Base-by-base conservation (phyloP, 2,797 vertebrate genomes). In the Malurus splendens region DNA sequence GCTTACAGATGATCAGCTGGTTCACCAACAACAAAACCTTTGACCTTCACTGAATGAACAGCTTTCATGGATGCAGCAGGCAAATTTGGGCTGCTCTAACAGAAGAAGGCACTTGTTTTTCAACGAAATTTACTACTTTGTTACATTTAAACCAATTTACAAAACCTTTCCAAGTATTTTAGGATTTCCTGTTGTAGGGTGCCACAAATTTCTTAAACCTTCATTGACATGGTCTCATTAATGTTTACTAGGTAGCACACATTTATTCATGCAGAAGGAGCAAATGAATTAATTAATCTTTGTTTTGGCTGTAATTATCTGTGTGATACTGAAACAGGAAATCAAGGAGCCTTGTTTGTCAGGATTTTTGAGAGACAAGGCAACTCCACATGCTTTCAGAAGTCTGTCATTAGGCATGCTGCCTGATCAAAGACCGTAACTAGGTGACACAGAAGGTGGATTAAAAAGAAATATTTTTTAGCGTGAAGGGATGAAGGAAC, bases 1-100 rank as follows among this genome's bases (percentile, higher is more conserved):
- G 94, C 94, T 91, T 36, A 33, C 60, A 78, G 91, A 75, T 16
- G 36, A 89, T 87, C 89, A 87, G 86, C 88, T 91, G 91, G 30
- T 59, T 77, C 52, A 61, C 61, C 62, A 77, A 41, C 68, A 91
- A 81, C 89, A 92, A 62, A 85, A 88, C 66, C 82, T 95, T 84
- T 89, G 90, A 83, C 88, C 92, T 86, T 80, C 72, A 28, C 73
- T 77, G 82, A 72, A 72, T 27, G 59, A 78, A 61, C 70, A 84
- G 88, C 67, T 79, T 54, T 30, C 62, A 44, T 3, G 65, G 74
- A 67, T 55, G 77, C 87, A 84, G 90, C 64, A 52, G 84, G 77
- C 32, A 42, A 66, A 86, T 56, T 10, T 19, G 39, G 41, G 52
- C 36, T 28, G 16, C 48, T 90, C 22, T 24, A 28, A 66, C 48